Base-by-base conservation (phyloP, 92 coral and sea anemone species). In the Actinernus sp. region DNA sequence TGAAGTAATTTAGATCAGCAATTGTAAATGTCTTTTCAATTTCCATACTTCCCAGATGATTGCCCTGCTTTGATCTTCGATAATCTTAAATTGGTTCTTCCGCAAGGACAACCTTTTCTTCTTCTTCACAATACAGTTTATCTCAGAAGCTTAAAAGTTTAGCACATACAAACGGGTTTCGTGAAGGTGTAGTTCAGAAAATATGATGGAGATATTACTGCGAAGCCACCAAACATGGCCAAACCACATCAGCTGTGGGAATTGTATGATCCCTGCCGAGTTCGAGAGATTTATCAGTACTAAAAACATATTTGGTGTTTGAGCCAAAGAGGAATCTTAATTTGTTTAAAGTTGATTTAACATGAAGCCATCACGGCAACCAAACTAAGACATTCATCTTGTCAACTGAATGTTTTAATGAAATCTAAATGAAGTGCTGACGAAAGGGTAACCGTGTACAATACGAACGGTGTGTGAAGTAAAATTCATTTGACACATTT, bases 301-400 rank as follows among this genome's bases (percentile, higher is more conserved):
- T 4, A 45, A 45, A 9, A 17, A 8, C 17, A 45, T 45, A 45
- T 45, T 45, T 45, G 19, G 10, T 45, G 10, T 45, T 12, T 45
- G 10, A 45, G 52, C 22, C 52, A 8, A 7, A 12, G 52, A 18
- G 52, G 8, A 6, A 9, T 12, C 10, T 23, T 45, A 45, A 45
- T 45, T 85, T 85, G 91, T 85, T 85, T 85, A 82, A 85, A 71
- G 91, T 85, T 63, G 80, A 85, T 85, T 76, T 71, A 78, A 73
- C 79, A 64, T 65, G 30, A 73, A 71, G 67, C 36, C 61, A 49
- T 60, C 34, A 49, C 24, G 32, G 59, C 31, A 22, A 18, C 30
- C 58, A 49, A 50, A 62, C 49, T 49, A 39, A 58, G 78, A 57
- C 41, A 70, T 27, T 57, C 67, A 57, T 44, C 28, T 26, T 28